Conservation (phyloP, 2,113 vertebrate species). For the human region GRCh38 chr12:105856501-105857000, state of each 20-base stretch:
- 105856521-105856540: neutral
- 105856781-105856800: constrained; percentile 5
- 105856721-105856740: neutral
- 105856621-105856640: neutral
- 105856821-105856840: neutral
- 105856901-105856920: neutral
- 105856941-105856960: neutral
- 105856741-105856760: neutral
- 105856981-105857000: neutral
- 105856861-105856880: neutral
- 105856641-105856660: neutral
- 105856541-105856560: neutral
- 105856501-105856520: neutral
- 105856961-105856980: neutral
- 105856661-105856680: neutral
- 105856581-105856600: neutral
- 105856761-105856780: neutral
- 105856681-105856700: neutral
- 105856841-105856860: neutral
- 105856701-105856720: neutral
- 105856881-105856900: neutral
- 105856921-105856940: neutral
- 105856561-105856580: neutral
- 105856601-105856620: neutral
- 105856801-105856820: neutral